phyloP scores from a whole-genome alignment of 2,113 vertebrate species.

The Catharus minimus region DNA sequence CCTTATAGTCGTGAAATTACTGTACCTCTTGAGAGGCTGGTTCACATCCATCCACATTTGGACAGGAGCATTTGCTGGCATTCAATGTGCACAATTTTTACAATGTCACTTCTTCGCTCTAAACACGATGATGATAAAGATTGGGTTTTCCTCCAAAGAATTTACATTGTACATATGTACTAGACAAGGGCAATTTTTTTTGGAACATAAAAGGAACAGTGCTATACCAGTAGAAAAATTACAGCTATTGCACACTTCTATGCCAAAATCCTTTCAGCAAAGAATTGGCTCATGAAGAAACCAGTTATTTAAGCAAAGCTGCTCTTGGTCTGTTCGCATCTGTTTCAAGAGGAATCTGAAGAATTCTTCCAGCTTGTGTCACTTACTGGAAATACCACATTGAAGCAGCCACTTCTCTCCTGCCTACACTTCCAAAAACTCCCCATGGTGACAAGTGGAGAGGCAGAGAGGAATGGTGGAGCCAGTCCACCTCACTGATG shows the following conservation, averaged over 20 bases:
- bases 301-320: not conserved
- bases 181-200: not conserved
- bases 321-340: not conserved
- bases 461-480: not conserved
- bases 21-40: not conserved
- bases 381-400: not conserved
- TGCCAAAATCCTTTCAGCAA: not conserved
- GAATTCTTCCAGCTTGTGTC: not conserved
- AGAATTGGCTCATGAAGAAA: not conserved
- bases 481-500: not conserved
- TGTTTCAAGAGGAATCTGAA: not conserved
- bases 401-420: not conserved
- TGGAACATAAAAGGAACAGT: slow-evolving; percentile 8
- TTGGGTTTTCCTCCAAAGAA: not conserved
- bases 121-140: not conserved
- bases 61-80: not conserved
- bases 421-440: not conserved
- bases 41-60: not conserved
- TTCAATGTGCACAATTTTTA: not conserved
- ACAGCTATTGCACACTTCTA: not conserved
- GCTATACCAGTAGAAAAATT: slow-evolving; percentile 17
- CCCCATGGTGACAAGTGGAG: not conserved
- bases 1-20: no score
- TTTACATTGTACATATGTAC: not conserved
- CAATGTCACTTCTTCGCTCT: not conserved